phyloP scores from a whole-genome alignment of 2,797 vertebrate species.

The Neoniphon sammara region DNA sequence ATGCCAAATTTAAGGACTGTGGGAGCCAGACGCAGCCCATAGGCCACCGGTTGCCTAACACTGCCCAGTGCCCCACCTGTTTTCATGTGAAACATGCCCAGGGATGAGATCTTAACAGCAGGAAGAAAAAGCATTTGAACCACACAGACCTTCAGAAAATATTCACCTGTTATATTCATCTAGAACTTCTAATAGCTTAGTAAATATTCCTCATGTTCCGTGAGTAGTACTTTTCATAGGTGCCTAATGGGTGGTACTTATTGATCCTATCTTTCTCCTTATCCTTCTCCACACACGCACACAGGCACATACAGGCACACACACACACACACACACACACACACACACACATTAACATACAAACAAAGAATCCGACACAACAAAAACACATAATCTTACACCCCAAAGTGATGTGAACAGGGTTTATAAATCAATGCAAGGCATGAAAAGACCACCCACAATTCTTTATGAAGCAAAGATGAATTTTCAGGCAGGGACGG shows the following conservation, averaged over 20 bases:
- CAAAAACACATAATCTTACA: conserved; percentile 83
- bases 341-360: conserved; percentile 12
- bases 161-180: neutral
- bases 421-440: conserved; percentile 87
- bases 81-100: too few relatives aligned
- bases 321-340: conserved; percentile 9
- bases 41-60: too few relatives aligned
- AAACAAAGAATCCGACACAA: conserved; percentile 71
- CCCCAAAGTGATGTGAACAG: conserved; percentile 87
- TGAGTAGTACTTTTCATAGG: neutral
- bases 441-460: conserved; percentile 79
- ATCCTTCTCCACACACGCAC: neutral
- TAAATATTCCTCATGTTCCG: neutral
- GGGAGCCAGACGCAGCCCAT: too few relatives aligned
- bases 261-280: too few relatives aligned
- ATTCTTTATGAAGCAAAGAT: conserved; percentile 82
- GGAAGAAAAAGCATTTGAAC: neutral
- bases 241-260: conserved; percentile 1
- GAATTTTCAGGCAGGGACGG: conserved; percentile 78
- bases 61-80: too few relatives aligned
- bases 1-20: too few relatives aligned
- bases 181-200: neutral
- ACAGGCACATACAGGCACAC: too few relatives aligned
- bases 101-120: neutral
- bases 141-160: neutral